Conservation (phyloP, 1,140 invertebrate species). For the Ditylenchus dipsaci region DNA sequence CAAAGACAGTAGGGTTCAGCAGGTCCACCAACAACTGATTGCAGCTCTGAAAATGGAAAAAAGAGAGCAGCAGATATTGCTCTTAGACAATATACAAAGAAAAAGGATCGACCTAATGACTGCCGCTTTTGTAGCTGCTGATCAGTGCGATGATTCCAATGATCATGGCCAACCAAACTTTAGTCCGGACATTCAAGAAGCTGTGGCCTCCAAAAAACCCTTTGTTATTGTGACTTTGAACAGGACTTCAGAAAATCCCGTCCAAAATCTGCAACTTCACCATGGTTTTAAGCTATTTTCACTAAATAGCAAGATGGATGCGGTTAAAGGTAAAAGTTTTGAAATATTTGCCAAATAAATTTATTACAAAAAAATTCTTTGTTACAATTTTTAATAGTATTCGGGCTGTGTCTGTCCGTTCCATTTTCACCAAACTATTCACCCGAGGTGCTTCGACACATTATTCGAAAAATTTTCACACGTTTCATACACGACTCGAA, state of each 20-base stretch:
- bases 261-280: slow-evolving; percentile 39
- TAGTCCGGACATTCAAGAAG: neutral
- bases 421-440: no score
- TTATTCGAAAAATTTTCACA: no score
- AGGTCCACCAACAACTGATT: slow-evolving; percentile 26
- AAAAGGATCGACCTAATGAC: slow-evolving; percentile 30
- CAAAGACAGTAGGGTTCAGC: neutral
- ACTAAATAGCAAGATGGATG: slow-evolving; percentile 42
- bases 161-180: slow-evolving; percentile 1
- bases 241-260: slow-evolving; percentile 22
- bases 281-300: slow-evolving; percentile 39
- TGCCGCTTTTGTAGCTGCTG: slow-evolving; percentile 27
- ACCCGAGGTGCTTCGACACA: no score
- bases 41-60: slow-evolving; percentile 11
- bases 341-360: no score
- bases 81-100: slow-evolving; percentile 41
- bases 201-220: neutral
- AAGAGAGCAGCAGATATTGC: slow-evolving; percentile 18
- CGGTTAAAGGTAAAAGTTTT: slow-evolving; percentile 40
- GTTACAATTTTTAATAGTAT: no score
- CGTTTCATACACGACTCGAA: no score
- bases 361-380: no score
- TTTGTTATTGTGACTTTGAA: slow-evolving; percentile 38
- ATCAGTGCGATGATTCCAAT: slow-evolving; percentile 12
- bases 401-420: no score